Percentiles rank a stretch among this genome's conserved stretches.
Evolutionary conservation across 2,797 vertebrate species (phyloP).

Genomic region (Yasuhikotakia modesta): DNA sequence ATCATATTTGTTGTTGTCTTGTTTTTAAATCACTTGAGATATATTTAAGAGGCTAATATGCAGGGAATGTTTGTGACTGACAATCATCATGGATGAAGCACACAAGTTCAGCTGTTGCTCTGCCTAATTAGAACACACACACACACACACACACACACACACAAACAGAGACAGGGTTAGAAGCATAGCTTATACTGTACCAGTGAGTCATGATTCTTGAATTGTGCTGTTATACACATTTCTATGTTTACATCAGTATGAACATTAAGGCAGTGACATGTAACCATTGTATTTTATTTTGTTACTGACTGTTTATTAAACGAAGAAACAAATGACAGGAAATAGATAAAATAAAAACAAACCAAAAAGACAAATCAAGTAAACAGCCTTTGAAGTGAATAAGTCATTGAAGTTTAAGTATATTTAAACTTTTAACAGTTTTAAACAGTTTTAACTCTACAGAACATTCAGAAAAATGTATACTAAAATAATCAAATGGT

Average conservation of each 20-base stretch:
- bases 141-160: conserved; percentile 4
- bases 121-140: conserved; percentile 38
- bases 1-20: conserved; percentile 11
- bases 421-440: too few relatives aligned
- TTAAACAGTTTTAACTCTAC: too few relatives aligned
- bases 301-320: neutral
- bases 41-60: conserved; percentile 62
- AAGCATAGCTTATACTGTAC: too few relatives aligned
- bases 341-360: too few relatives aligned
- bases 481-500: too few relatives aligned
- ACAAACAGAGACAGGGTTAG: neutral
- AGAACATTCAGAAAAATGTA: too few relatives aligned
- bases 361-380: too few relatives aligned
- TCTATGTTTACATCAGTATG: too few relatives aligned
- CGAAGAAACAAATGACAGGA: neutral
- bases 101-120: conserved; percentile 48
- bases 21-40: conserved; percentile 15
- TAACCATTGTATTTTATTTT: neutral
- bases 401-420: too few relatives aligned
- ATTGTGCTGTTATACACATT: too few relatives aligned
- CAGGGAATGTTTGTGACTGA: conserved; percentile 54
- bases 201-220: too few relatives aligned
- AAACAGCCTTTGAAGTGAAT: too few relatives aligned
- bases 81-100: conserved; percentile 54
- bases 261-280: neutral